A percentile compares a stretch with the other conserved stretches of the same genome.
Evolutionary conservation across 2,797 vertebrate species (phyloP).

Genomic region (Euthynnus affinis): DNA sequence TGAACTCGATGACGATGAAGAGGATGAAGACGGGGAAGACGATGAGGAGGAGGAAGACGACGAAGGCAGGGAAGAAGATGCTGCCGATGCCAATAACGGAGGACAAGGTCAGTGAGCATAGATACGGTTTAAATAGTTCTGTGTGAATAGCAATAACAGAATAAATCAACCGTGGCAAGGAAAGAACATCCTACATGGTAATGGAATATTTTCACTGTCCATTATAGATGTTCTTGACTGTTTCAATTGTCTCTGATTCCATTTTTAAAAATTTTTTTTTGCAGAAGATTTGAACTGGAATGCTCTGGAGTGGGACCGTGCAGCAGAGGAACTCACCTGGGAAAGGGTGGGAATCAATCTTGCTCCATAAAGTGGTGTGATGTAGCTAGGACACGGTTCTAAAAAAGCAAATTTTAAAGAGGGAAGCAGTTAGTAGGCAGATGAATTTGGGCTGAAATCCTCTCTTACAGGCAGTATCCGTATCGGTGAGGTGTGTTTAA

Average conservation of each 20-base stretch:
- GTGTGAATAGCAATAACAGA: too few relatives aligned
- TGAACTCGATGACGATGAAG: slow-evolving; percentile 90
- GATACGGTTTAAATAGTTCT: background rate
- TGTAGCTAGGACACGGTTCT: background rate
- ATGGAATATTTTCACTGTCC: background rate
- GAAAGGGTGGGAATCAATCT: slow-evolving; percentile 88
- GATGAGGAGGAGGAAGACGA: slow-evolving; percentile 91
- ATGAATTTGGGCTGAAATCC: background rate
- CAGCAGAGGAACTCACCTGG: slow-evolving; percentile 98
- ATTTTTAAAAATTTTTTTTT: slow-evolving; percentile 35
- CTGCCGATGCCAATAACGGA: slow-evolving; percentile 92
- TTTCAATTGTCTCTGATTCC: background rate
- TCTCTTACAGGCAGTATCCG: background rate
- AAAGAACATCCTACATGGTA: background rate
- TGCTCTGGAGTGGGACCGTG: slow-evolving; percentile 97
- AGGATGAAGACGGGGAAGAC: slow-evolving; percentile 90
- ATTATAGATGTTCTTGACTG: background rate
- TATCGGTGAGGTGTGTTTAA: background rate
- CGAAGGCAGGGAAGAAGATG: slow-evolving; percentile 89
- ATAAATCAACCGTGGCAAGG: background rate
- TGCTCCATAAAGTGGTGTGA: background rate
- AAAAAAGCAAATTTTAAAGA: background rate
- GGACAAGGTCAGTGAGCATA: slow-evolving; percentile 80
- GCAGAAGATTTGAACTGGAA: slow-evolving; percentile 99
- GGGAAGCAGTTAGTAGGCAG: background rate